Base-by-base conservation (phyloP, 2,888 invertebrate species). In the Uloborus plumipes region DNA sequence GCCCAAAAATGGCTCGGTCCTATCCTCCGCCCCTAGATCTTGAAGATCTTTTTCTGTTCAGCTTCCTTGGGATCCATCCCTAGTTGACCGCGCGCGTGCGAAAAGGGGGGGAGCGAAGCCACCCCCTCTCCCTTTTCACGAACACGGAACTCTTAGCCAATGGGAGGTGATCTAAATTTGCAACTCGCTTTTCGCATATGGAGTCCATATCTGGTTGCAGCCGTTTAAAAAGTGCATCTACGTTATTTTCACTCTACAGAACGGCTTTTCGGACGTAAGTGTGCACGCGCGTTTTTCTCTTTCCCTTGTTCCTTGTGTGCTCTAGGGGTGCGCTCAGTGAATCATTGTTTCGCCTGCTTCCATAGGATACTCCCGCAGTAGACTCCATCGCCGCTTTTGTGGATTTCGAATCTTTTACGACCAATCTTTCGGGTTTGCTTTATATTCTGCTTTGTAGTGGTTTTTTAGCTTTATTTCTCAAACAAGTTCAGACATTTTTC, bases 261-360 rank as follows among this genome's bases (percentile, higher is more conserved):
- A 70, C 80, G 80, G 74, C 74, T 81, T 39, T 81, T 81, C 70
- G 74, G 74, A 81, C 80, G 80, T 81, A 74, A 81, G 80, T 81
- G 74, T 47, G 16, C 49, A 61, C 74, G 15, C 58, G 66, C 59
- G 74, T 70, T 51, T 69, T 70, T 55, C 53, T 53, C 18, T 50
- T 20, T 73, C 49, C 31, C 74, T 69, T 2, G 59, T 73, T 31
- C 62, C 64, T 26, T 67, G 73, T 80, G 79, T 67, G 50, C 26
- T 47, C 73, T 11, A 14, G 14, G 6, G 22, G 14, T 53, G 67
- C 49, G 51, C 20, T 49, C 51, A 16, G 20, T 51, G 20, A 16
- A 22, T 39, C 39, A 39, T 39, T 39, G 39, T 39, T n/a, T 51
- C 49, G 70, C 11, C 47, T 14, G 13, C 20, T 9, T 15, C 67